Conservation (phyloP, 2,113 vertebrate genomes). For the Cromileptes altivelis region DNA sequence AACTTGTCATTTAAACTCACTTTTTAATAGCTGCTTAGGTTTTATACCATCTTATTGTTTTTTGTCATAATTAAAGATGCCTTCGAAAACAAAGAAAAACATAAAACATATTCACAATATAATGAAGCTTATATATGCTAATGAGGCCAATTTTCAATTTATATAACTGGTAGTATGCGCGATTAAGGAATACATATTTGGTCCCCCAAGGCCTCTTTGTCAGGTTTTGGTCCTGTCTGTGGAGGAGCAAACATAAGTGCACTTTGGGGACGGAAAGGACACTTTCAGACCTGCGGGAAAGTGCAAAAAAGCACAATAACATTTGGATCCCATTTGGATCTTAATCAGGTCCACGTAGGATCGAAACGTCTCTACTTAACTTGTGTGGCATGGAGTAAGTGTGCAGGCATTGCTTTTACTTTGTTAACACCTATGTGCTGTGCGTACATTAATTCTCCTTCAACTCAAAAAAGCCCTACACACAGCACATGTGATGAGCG, state of each 20-base stretch:
- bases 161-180: background rate
- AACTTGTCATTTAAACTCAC: background rate
- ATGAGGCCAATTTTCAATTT: background rate
- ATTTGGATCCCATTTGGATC: too few species aligned
- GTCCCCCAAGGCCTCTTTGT: conserved; percentile 22
- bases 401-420: too few species aligned
- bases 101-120: background rate
- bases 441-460: too few species aligned
- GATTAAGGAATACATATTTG: conserved; percentile 8
- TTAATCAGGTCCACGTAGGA: too few species aligned
- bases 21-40: conserved; percentile 7
- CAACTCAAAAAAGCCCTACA: background rate
- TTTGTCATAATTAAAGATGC: background rate
- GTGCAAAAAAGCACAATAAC: background rate
- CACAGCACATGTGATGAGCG: background rate
- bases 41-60: background rate
- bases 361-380: too few species aligned
- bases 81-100: background rate
- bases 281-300: conserved; percentile 57
- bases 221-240: conserved; percentile 55
- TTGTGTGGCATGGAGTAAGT: too few species aligned
- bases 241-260: conserved; percentile 70
- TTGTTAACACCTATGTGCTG: too few species aligned
- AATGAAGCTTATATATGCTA: conserved; percentile 15
- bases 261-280: conserved; percentile 73